Percentiles rank a stretch among this genome's conserved stretches.
These are phyloP conservation scores for Phaethornis superciliosus DNA, from an alignment of 2,113 vertebrate species.

Conservation along the genomic window DNA sequence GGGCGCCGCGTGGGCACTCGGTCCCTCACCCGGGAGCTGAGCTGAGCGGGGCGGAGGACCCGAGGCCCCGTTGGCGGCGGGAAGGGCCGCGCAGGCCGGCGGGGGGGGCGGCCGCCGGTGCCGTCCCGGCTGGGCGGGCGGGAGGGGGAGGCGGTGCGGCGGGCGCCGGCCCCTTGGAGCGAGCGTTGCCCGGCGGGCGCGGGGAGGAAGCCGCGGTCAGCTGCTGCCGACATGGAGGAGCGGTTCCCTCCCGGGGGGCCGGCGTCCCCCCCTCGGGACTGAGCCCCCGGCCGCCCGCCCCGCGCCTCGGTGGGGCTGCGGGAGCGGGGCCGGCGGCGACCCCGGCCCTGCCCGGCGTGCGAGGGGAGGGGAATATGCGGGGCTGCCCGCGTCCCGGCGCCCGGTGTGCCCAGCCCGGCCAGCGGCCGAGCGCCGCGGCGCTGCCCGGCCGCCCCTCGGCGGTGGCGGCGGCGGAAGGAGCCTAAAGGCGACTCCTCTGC, in stretches of 20 bases:
- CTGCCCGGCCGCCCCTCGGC: constrained; percentile 11
- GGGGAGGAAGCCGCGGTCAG: neutral
- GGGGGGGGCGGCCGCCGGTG: neutral
- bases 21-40: no score
- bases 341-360: neutral
- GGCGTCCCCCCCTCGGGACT: neutral
- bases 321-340: neutral
- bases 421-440: neutral
- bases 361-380: neutral
- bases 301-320: neutral
- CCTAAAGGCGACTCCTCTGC: neutral
- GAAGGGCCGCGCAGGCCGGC: neutral
- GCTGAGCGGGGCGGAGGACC: neutral
- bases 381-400: neutral
- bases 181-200: neutral
- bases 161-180: neutral
- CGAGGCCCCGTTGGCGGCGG: neutral
- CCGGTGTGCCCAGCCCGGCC: neutral
- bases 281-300: neutral
- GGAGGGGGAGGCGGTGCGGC: neutral
- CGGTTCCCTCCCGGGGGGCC: neutral
- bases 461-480: neutral
- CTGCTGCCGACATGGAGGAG: neutral
- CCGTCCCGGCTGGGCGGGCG: neutral
- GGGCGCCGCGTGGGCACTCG: neutral